Evolutionary conservation across 2,888 invertebrate species (phyloP), one percentile per base, ranked within the genome.

Genomic region (Xestobium rufovillosum): DNA sequence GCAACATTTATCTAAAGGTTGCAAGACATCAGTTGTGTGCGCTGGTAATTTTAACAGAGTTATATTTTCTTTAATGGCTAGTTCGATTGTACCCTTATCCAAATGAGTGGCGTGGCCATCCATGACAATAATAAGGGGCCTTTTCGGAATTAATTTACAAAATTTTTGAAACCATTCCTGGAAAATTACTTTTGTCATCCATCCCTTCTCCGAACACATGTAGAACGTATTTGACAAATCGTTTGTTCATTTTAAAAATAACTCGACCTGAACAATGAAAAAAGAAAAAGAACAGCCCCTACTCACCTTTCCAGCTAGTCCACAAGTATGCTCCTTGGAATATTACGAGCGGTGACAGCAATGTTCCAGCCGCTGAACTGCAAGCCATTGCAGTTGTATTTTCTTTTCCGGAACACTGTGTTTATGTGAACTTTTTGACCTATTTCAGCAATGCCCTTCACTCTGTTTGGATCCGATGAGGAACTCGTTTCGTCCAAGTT

Each of bases 401-500:
- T 23, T 42, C 30, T 17, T 40, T 34, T 34, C 36, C 39, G 11
- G 36, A 36, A 12, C 33, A 28, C 33, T 23, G 40, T 41, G 29
- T 40, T 40, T 17, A 49, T 15, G 19, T 47, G 42, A 3, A 45
- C 44, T 31, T 48, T 45, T 33, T 43, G 46, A 14, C 47, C 44
- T 40, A 19, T 32, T 9, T 27, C 41, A 27, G 41, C 39, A 23
- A 49, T 35, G 3, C 34, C 38, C 41, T 46, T 48, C 19, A 43
- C 28, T 27, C 42, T 37, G n/a, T 6, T 26, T 29, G 51, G 48
- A 19, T 51, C 47, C 12, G 32, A 33, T 14, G 34, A 39, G 34
- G 51, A 51, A 37, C 34, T 28, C 8, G 42, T 48, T 27, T 51
- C 43, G 28, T 50, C 51, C 26, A 45, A 42, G 26, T 47, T 51